These are phyloP conservation scores for Onychostruthus taczanowskii DNA, from an alignment of 2,113 vertebrate genomes.

Conservation along the genomic window DNA sequence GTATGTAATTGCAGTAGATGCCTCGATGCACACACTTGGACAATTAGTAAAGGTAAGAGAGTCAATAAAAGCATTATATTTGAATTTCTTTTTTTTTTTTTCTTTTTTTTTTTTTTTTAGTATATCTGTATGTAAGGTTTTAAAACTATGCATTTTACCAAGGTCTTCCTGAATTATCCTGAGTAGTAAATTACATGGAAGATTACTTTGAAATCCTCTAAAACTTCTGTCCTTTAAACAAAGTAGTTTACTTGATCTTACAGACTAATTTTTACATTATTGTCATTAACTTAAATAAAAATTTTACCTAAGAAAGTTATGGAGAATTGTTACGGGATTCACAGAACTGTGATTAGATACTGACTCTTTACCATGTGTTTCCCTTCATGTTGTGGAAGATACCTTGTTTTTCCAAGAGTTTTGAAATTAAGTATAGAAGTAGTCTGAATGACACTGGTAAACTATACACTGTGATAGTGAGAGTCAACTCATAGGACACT, in stretches of 20 bases:
- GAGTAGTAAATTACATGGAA: not conserved
- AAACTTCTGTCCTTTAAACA: not conserved
- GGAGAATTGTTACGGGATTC: not conserved
- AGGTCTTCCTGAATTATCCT: not conserved
- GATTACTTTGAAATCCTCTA: not conserved
- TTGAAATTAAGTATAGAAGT: not conserved
- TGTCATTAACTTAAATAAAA: not conserved
- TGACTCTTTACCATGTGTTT: not conserved
- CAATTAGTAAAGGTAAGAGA: slow-evolving; percentile 82
- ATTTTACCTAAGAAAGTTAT: not conserved
- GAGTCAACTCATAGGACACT: not conserved
- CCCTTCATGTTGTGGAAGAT: not conserved
- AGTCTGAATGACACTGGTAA: not conserved
- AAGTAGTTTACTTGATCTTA: not conserved
- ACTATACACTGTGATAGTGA: not conserved
- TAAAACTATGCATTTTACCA: not conserved
- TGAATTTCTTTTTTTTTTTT: not conserved
- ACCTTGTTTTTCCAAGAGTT: not conserved
- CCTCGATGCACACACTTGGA: slow-evolving; percentile 77
- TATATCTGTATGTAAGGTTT: not conserved
- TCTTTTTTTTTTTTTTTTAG: not conserved
- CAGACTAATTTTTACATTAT: not conserved
- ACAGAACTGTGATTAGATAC: not conserved
- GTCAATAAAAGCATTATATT: slow-evolving; percentile 66
- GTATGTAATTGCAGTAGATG: slow-evolving; percentile 88